Percentiles rank a stretch among this genome's conserved stretches.
These are phyloP conservation scores for Pteruthius melanotis DNA, from an alignment of 2,113 vertebrate genomes.

Conservation along the genomic window DNA sequence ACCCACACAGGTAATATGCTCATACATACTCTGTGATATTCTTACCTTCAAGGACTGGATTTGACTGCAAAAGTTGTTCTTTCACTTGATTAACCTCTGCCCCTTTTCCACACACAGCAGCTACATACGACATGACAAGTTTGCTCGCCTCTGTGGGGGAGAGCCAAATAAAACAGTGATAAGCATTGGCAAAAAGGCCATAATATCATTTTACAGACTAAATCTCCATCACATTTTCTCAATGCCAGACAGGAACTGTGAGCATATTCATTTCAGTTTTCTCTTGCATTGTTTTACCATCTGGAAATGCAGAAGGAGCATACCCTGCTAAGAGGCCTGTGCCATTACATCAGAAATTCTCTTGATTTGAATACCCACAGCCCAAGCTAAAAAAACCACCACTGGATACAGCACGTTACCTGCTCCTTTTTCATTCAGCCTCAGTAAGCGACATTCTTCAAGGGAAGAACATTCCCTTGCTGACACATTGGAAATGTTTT, in stretches of 20 bases:
- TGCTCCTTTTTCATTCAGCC: background rate
- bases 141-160: constrained; percentile 90
- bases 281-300: background rate
- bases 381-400: background rate
- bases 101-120: constrained; percentile 97
- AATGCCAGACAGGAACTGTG: background rate
- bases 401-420: background rate
- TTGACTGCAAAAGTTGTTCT: constrained; percentile 97
- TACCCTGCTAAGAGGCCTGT: background rate
- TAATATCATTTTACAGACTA: background rate
- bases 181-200: background rate
- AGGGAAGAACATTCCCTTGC: background rate
- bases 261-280: background rate
- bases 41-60: constrained; percentile 98
- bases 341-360: background rate
- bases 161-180: constrained; percentile 45
- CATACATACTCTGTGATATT: rapidly evolving
- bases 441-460: background rate
- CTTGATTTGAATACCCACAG: background rate
- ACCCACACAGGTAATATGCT: background rate
- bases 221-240: background rate
- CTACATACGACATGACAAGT: constrained; percentile 98
- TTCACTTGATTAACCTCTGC: constrained; percentile 98
- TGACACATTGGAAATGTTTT: background rate
- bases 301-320: background rate